Conservation (phyloP, 2,113 vertebrate genomes). For the Bubalus kerabau region DNA sequence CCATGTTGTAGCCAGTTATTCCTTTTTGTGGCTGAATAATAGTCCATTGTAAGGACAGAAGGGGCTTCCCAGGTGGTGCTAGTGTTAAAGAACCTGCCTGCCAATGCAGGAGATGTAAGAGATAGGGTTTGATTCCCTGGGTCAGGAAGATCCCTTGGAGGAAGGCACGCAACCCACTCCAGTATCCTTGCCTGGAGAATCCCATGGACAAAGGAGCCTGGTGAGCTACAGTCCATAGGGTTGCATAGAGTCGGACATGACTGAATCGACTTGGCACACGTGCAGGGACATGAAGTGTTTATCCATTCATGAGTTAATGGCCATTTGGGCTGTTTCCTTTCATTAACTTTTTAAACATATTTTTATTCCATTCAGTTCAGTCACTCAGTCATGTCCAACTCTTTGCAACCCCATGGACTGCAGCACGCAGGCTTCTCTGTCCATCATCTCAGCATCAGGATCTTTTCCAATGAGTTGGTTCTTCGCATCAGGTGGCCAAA, state of each 20-base stretch:
- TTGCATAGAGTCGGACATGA: not conserved
- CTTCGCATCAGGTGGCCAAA: not conserved
- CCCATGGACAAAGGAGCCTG: not conserved
- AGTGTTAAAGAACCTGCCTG: not conserved
- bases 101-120: not conserved
- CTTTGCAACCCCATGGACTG: not conserved
- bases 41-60: not conserved
- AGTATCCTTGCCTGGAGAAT: not conserved
- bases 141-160: not conserved
- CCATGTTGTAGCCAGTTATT: not conserved
- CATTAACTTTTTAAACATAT: not conserved
- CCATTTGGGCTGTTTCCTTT: not conserved
- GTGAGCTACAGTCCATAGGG: not conserved
- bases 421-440: not conserved
- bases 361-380: not conserved
- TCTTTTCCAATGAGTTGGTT: not conserved
- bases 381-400: not conserved
- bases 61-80: not conserved
- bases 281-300: too few relatives aligned
- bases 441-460: not conserved
- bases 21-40: not conserved
- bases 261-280: accelerated
- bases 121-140: not conserved
- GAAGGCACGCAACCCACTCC: not conserved
- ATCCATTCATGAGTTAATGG: not conserved